Conservation (phyloP, 1,140 invertebrate species). For the Thereuonema tuberculata region DNA sequence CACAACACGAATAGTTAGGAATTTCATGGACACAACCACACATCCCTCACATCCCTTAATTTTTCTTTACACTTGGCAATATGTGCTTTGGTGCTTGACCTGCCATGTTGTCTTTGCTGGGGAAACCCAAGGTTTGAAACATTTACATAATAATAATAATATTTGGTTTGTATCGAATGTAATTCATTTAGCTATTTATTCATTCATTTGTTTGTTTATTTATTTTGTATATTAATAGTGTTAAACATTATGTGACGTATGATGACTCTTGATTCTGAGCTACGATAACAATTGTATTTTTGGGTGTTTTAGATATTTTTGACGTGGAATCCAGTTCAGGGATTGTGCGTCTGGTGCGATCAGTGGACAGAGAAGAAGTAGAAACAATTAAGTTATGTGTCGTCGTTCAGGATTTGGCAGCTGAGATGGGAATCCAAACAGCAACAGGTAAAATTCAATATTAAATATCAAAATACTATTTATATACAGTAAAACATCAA, state of each 20-base stretch:
- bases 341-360: conserved; percentile 21
- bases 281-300: too few relatives aligned
- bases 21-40: too few relatives aligned
- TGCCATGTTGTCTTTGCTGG: too few relatives aligned
- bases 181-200: neutral
- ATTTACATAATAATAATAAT: neutral
- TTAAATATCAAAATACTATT: conserved; percentile 1
- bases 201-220: neutral
- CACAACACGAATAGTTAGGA: too few relatives aligned
- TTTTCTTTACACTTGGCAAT: too few relatives aligned
- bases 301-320: conserved; percentile 12
- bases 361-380: conserved; percentile 68
- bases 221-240: neutral
- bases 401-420: conserved; percentile 68
- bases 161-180: neutral
- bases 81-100: too few relatives aligned
- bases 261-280: too few relatives aligned
- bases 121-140: neutral
- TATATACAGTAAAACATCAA: too few relatives aligned
- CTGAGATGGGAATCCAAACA: conserved; percentile 54
- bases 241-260: neutral
- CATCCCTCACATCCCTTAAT: too few relatives aligned
- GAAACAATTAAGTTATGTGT: conserved; percentile 61
- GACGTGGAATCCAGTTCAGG: conserved; percentile 17
- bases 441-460: conserved; percentile 42